phyloP scores from a whole-genome alignment of 1,140 invertebrate genomes.

The Bombus affinis region DNA sequence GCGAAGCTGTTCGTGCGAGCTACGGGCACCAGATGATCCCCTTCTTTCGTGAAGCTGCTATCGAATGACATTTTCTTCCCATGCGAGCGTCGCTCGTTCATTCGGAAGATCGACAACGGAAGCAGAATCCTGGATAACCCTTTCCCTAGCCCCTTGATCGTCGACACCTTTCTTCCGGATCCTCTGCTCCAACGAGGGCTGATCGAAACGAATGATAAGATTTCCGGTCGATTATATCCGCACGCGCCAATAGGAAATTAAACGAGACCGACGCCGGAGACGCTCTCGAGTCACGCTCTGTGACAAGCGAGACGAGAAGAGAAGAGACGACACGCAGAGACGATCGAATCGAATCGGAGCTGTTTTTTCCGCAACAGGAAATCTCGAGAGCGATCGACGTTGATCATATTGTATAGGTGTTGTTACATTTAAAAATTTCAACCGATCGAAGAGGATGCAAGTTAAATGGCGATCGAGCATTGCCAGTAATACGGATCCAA shows the following conservation, averaged over 20 bases:
- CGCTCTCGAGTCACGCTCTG: background rate
- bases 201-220: constrained; percentile 73
- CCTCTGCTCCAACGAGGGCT: constrained; percentile 9
- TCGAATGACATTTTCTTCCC: constrained; percentile 65
- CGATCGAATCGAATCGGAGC: background rate
- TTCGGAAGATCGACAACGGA: constrained; percentile 49
- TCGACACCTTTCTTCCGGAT: constrained; percentile 38
- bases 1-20: constrained; percentile 2
- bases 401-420: background rate
- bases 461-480: background rate
- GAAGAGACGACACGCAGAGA: background rate
- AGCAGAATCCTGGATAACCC: constrained; percentile 57
- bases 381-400: background rate
- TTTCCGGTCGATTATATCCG: constrained; percentile 65
- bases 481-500: background rate
- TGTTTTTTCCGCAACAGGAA: background rate
- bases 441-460: too few species aligned
- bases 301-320: background rate
- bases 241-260: constrained; percentile 51
- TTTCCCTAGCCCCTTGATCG: background rate
- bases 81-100: constrained; percentile 31
- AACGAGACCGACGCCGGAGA: background rate
- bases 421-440: too few species aligned
- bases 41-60: constrained; percentile 18
- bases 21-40: background rate